These are phyloP conservation scores for Delphinus delphis DNA, from an alignment of 2,113 vertebrate species.

Conservation along the genomic window DNA sequence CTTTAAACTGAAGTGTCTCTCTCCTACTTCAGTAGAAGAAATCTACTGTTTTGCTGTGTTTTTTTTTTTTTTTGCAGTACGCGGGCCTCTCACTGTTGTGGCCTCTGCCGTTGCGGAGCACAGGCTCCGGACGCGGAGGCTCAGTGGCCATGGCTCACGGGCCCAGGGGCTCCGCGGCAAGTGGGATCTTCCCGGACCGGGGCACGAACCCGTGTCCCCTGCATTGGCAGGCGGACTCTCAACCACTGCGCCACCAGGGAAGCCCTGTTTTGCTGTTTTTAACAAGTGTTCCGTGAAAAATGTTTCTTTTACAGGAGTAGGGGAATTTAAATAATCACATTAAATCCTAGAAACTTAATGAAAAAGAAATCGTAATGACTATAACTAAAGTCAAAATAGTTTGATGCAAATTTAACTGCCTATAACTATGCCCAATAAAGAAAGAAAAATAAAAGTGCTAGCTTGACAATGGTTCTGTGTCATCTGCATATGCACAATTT, in stretches of 20 bases:
- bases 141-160: too few species aligned
- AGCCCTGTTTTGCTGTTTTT: neutral
- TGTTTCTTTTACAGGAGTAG: neutral
- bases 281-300: neutral
- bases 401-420: conserved; percentile 83
- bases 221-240: too few species aligned
- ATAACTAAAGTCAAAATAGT: conserved; percentile 70
- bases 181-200: too few species aligned
- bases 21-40: neutral
- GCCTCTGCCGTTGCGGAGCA: too few species aligned
- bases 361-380: conserved; percentile 70
- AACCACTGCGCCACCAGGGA: too few species aligned
- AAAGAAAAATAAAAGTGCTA: conserved; percentile 82
- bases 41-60: neutral
- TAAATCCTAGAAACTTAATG: conserved; percentile 42
- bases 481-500: conserved; percentile 80
- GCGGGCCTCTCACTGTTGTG: too few species aligned
- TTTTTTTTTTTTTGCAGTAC: neutral
- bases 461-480: conserved; percentile 74
- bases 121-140: too few species aligned
- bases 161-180: too few species aligned
- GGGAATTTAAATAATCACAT: neutral
- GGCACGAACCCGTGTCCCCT: too few species aligned
- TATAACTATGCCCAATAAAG: conserved; percentile 80
- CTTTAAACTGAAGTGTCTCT: neutral